Conservation (phyloP, 2,888 invertebrate genomes). For the Meganola albula region DNA sequence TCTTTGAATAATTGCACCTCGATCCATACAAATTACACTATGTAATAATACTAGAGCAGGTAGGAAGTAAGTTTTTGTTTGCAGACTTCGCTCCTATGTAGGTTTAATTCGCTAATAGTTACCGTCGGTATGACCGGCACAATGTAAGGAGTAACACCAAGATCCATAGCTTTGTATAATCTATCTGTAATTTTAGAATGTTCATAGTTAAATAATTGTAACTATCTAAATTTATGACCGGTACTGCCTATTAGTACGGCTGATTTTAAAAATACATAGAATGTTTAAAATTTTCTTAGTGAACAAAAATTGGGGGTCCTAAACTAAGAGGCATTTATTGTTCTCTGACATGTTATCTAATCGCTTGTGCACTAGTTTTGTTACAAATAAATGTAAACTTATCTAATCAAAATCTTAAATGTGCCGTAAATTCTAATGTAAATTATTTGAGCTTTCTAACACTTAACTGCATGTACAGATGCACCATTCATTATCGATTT, state of each 20-base stretch:
- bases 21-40: slow-evolving; percentile 43
- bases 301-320: too few relatives aligned
- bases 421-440: slow-evolving; percentile 26
- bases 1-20: slow-evolving; percentile 46
- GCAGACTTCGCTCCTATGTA: slow-evolving; percentile 38
- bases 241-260: too few relatives aligned
- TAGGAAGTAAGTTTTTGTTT: slow-evolving; percentile 39
- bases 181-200: slow-evolving; percentile 47
- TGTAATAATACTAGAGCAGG: slow-evolving; percentile 29
- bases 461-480: slow-evolving; percentile 60
- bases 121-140: slow-evolving; percentile 58
- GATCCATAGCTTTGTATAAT: slow-evolving; percentile 53
- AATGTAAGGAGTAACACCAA: slow-evolving; percentile 71
- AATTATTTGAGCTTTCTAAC: slow-evolving; percentile 45
- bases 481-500: slow-evolving; percentile 58
- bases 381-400: too few relatives aligned
- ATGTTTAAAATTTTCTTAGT: too few relatives aligned
- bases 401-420: slow-evolving; percentile 28
- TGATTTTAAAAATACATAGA: too few relatives aligned
- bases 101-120: slow-evolving; percentile 56
- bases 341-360: slow-evolving; percentile 16
- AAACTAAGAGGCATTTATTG: too few relatives aligned
- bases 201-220: slow-evolving; percentile 32
- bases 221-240: slow-evolving; percentile 25
- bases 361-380: too few relatives aligned